Evolutionary conservation across 2,888 invertebrate species (phyloP).

Genomic region (Catocala sponsa): DNA sequence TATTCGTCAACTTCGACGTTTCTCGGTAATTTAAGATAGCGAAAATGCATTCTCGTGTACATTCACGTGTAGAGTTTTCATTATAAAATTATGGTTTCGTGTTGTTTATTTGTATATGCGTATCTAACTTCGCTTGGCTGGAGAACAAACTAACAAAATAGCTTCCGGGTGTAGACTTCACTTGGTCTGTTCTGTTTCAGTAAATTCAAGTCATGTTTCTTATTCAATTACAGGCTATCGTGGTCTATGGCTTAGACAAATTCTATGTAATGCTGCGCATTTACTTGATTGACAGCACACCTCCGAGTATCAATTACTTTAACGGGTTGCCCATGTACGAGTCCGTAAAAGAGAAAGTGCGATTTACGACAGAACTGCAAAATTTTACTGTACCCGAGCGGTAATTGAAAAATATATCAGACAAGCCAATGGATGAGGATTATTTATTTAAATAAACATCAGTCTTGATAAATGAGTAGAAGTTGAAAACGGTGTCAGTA

Average conservation of each 20-base stretch:
- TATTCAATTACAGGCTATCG: constrained; percentile 30
- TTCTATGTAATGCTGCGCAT: constrained; percentile 47
- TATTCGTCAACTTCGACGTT: constrained; percentile 13
- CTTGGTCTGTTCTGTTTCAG: neutral
- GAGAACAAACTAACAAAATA: too few species aligned
- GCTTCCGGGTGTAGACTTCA: too few species aligned
- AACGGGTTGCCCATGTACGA: constrained; percentile 51
- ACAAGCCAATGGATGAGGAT: constrained; percentile 18
- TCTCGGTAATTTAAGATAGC: constrained; percentile 1
- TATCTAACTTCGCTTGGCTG: too few species aligned
- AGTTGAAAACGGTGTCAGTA: constrained; percentile 1
- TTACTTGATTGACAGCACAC: constrained; percentile 60
- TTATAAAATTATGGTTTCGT: too few species aligned
- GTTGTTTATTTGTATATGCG: too few species aligned
- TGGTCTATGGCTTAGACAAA: constrained; percentile 37
- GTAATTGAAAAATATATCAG: constrained; percentile 44
- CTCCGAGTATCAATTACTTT: constrained; percentile 57
- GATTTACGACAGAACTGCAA: constrained; percentile 53
- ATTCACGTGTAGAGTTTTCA: too few species aligned
- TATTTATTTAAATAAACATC: constrained; percentile 14
- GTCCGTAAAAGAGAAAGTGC: constrained; percentile 49
- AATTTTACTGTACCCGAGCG: constrained; percentile 45
- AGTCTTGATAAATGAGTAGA: constrained; percentile 12
- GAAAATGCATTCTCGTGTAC: neutral
- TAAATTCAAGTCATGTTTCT: constrained; percentile 6